Base-by-base conservation (phyloP, 23 tunicate species). In the Halocynthia aurantium region DNA sequence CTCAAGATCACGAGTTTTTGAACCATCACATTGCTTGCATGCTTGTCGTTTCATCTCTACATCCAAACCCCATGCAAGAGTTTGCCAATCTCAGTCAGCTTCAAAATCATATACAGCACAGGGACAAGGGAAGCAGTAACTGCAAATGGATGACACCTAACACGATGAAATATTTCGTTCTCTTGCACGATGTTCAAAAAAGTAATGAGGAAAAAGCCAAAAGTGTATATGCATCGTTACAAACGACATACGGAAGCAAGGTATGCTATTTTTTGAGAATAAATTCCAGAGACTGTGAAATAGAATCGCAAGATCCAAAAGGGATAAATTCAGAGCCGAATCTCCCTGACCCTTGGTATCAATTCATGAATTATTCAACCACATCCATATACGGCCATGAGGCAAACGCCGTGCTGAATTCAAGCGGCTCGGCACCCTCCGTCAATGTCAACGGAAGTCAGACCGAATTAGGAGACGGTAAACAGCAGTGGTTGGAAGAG, bases 81-180 rank as follows among this genome's bases (percentile, higher is more conserved):
- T 92, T 92, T 77, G 72, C 88, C 49, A 82, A 81, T 11, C 55
- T 92, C 8, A 92, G 98, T 72, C 84, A 83, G 62, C 88, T 82
- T 15, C 98, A 92, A 80, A 92, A 92, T 71, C 82, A 80, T 55
- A 76, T 92, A 8, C 98, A 92, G 52, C 98, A 92, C 50, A 81
- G 77, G 44, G 53, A 86, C 15, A 75, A 74, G 54, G 22, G 76
- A 75, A 20, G 12, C 82, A 52, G 61, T 1, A 52, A 58, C 8
- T 13, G 80, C 20, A 74, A 83, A 10, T 92, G 98, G 98, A 92
- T 92, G 98, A 86, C 86, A 31, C 92, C 92, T 51, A 92, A 92
- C 56, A 92, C 98, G n/a, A 66, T 92, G 69, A 92, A 92, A 68
- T 92, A 86, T 74, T 92, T 79, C 67, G 98, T 92, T 44, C 76